These are phyloP conservation scores for Athene cunicularia DNA, from an alignment of 2,113 vertebrate genomes.

Conservation along the genomic window DNA sequence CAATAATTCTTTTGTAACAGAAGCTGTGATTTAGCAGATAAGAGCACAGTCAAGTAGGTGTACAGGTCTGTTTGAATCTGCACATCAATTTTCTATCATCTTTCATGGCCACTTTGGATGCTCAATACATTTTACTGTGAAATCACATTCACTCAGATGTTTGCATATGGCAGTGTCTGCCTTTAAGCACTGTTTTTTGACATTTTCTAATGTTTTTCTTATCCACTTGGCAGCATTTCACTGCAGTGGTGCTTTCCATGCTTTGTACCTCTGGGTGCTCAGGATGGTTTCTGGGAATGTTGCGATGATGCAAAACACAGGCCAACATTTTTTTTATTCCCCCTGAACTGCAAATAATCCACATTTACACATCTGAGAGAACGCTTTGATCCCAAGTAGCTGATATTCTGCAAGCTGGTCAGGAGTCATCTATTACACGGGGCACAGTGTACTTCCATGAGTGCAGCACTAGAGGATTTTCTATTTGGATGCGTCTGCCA, in stretches of 20 bases:
- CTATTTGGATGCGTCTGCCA: neutral
- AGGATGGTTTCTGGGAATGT: neutral
- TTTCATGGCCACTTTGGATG: neutral
- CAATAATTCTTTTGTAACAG: neutral
- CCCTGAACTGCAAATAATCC: neutral
- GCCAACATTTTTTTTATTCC: neutral
- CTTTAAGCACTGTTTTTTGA: neutral
- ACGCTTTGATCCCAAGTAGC: neutral
- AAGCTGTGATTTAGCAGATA: slow-evolving; percentile 28
- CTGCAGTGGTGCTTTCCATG: neutral
- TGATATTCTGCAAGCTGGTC: neutral
- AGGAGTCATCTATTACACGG: neutral
- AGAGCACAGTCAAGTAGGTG: neutral
- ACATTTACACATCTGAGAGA: neutral
- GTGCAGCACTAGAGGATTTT: neutral
- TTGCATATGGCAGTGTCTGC: neutral
- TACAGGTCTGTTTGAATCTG: neutral
- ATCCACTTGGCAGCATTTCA: neutral
- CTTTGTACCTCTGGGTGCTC: neutral
- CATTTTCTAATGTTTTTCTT: neutral
- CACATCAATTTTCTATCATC: neutral
- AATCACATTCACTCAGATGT: neutral
- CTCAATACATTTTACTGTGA: neutral
- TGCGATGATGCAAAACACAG: accelerated
- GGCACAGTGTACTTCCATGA: neutral